These are phyloP conservation scores for Varecia variegata DNA, from an alignment of 2,797 vertebrate genomes.

Conservation along the genomic window DNA sequence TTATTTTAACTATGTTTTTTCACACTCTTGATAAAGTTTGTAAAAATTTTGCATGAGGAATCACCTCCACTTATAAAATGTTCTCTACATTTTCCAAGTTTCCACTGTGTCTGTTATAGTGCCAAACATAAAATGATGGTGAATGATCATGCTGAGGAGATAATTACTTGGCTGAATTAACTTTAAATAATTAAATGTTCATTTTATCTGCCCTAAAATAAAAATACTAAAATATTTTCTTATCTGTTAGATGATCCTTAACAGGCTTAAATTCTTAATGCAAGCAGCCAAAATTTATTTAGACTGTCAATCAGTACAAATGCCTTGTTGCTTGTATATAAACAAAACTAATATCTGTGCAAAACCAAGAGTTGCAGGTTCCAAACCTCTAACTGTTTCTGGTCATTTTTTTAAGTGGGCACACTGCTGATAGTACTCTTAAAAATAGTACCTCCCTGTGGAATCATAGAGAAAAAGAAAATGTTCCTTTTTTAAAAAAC, in stretches of 20 bases:
- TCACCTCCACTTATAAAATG: neutral
- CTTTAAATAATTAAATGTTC: neutral
- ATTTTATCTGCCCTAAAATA: neutral
- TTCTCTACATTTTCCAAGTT: neutral
- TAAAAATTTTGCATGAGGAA: neutral
- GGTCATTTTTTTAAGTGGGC: neutral
- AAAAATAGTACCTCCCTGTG: neutral
- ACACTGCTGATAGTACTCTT: neutral
- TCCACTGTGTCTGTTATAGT: neutral
- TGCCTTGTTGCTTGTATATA: neutral
- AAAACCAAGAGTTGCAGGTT: neutral
- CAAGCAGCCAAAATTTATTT: neutral
- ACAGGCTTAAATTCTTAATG: neutral
- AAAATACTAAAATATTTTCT: slow-evolving; percentile 7
- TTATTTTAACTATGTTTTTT: neutral
- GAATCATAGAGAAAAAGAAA: neutral
- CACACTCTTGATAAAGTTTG: neutral
- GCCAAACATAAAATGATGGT: neutral
- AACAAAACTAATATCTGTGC: neutral
- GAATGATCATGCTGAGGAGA: neutral
- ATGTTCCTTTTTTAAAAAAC: neutral
- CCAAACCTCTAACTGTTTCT: neutral
- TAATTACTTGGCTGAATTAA: neutral
- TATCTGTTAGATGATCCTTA: neutral
- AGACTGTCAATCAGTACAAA: neutral